Percentiles rank a stretch among this genome's conserved stretches.
Conservation (phyloP, 92 coral and sea anemone genomes). For the Paramuricea clavata region DNA sequence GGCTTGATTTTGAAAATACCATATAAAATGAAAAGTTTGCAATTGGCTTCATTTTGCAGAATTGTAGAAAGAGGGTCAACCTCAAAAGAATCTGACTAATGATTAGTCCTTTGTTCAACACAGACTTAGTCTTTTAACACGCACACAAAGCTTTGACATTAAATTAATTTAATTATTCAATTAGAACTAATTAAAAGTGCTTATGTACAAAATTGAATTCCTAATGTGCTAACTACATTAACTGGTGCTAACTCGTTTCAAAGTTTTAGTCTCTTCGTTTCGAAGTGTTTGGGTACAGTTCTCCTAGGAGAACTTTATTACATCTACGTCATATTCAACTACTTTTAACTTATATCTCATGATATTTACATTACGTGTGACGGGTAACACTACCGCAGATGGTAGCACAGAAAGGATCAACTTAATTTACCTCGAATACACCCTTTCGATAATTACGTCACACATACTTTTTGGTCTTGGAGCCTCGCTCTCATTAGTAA, state of each 20-base stretch:
- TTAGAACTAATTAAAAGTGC: slow-evolving; percentile 17
- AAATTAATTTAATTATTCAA: not conserved
- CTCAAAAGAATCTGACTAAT: too few relatives aligned
- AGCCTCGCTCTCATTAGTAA: too few relatives aligned
- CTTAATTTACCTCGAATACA: too few relatives aligned
- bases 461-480: too few relatives aligned
- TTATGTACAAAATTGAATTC: not conserved
- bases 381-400: not conserved
- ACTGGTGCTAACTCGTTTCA: slow-evolving; percentile 7
- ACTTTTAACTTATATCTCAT: slow-evolving; percentile 22
- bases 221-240: not conserved
- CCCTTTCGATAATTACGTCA: too few relatives aligned
- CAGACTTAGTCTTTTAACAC: too few relatives aligned
- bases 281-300: not conserved
- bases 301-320: not conserved
- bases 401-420: not conserved
- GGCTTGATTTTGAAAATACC: too few relatives aligned
- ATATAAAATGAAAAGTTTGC: too few relatives aligned
- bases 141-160: too few relatives aligned
- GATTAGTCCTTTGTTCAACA: too few relatives aligned
- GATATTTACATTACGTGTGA: not conserved
- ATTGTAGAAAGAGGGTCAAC: too few relatives aligned
- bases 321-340: slow-evolving; percentile 31
- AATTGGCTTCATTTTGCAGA: too few relatives aligned
- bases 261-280: not conserved